Conservation (phyloP, 2,797 vertebrate genomes). For the Propithecus perrieri region DNA sequence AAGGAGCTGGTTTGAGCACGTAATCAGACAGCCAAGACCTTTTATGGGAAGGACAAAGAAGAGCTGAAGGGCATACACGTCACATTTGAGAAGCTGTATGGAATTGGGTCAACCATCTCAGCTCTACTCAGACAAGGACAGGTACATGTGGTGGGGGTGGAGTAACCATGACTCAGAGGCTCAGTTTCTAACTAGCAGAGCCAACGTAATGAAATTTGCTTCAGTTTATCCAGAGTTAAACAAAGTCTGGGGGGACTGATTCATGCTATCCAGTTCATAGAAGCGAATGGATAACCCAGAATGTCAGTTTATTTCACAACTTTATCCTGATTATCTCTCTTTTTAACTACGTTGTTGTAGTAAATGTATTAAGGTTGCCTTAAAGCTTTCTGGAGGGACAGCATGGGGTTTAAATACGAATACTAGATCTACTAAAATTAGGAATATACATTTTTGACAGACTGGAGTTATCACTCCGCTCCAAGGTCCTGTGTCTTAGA, state of each 20-base stretch:
- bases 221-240: conserved; percentile 3
- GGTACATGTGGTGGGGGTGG: not conserved
- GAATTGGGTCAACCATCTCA: not conserved
- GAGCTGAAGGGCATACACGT: not conserved
- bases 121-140: not conserved
- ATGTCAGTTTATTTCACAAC: not conserved
- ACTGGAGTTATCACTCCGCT: not conserved
- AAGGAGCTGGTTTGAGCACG: conserved; percentile 15
- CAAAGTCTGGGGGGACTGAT: not conserved
- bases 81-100: not conserved
- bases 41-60: conserved; percentile 15
- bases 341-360: not conserved
- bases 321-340: conserved; percentile 3
- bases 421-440: not conserved
- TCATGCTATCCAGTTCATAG: not conserved
- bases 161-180: not conserved
- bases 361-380: not conserved
- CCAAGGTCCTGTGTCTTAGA: not conserved
- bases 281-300: not conserved
- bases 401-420: not conserved
- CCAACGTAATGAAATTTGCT: not conserved
- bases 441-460: not conserved
- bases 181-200: conserved; percentile 3
- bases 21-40: not conserved
- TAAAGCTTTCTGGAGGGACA: not conserved